Percentiles rank a stretch among this genome's conserved stretches.
Evolutionary conservation across 2,888 invertebrate genomes (phyloP).

Genomic region (Nephrocerus scutellatus): DNA sequence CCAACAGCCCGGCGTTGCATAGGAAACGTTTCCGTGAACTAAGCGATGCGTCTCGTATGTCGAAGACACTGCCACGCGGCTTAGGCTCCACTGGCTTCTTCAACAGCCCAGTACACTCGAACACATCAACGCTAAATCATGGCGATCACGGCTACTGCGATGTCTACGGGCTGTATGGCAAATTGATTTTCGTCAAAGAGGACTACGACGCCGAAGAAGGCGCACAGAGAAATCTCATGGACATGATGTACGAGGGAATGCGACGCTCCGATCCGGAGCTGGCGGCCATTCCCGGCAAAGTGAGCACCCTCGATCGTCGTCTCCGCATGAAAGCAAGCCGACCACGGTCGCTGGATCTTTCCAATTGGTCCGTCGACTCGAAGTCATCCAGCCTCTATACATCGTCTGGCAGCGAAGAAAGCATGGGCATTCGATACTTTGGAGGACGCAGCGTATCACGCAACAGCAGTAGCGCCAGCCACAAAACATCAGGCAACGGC

Average conservation of each 20-base stretch:
- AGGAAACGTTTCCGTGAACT: slow-evolving; percentile 51
- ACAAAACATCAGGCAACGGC: slow-evolving; percentile 51
- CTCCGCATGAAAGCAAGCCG: slow-evolving; percentile 75
- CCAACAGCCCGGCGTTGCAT: slow-evolving; percentile 58
- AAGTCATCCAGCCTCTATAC: slow-evolving; percentile 73
- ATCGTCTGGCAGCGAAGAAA: slow-evolving; percentile 81
- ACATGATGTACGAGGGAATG: slow-evolving; percentile 63
- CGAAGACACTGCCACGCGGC: slow-evolving; percentile 73
- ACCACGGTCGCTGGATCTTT: slow-evolving; percentile 73
- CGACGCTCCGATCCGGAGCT: slow-evolving; percentile 77
- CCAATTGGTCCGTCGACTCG: slow-evolving; percentile 84
- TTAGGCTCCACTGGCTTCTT: slow-evolving; percentile 45
- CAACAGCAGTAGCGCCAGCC: slow-evolving; percentile 69
- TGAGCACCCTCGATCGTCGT: slow-evolving; percentile 72
- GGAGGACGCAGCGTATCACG: slow-evolving; percentile 61
- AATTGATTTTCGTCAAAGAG: slow-evolving; percentile 75
- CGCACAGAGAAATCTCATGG: slow-evolving; percentile 54
- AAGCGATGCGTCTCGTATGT: slow-evolving; percentile 57
- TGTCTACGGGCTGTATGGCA: slow-evolving; percentile 83
- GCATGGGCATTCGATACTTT: slow-evolving; percentile 59
- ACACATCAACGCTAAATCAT: slow-evolving; percentile 55
- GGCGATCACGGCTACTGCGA: slow-evolving; percentile 65
- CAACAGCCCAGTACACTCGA: slow-evolving; percentile 48
- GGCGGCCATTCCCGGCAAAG: slow-evolving; percentile 74
- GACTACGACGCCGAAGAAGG: slow-evolving; percentile 70